These are phyloP conservation scores for Yponomeuta plumbellus DNA, from an alignment of 2,888 invertebrate genomes.

Conservation along the genomic window DNA sequence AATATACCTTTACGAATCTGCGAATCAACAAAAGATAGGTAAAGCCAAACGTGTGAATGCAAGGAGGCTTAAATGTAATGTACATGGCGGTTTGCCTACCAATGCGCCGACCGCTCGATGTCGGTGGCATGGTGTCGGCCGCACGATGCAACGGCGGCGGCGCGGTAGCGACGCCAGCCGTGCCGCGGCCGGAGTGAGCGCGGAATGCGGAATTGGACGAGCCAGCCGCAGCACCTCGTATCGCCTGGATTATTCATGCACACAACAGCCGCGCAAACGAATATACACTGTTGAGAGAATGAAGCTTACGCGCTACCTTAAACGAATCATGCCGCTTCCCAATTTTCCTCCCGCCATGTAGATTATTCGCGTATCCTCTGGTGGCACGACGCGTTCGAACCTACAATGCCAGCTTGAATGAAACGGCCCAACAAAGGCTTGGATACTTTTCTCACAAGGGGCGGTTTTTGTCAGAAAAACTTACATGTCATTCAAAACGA, in stretches of 20 bases:
- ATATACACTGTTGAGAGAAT: conserved; percentile 23
- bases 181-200: conserved; percentile 43
- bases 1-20: background rate
- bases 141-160: background rate
- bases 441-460: conserved; percentile 22
- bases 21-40: conserved; percentile 3
- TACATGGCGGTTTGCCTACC: background rate
- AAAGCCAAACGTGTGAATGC: background rate
- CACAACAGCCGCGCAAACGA: conserved; percentile 26
- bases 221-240: conserved; percentile 39
- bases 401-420: conserved; percentile 19
- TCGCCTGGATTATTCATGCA: conserved; percentile 51
- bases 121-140: conserved; percentile 1
- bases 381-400: background rate
- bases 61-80: background rate
- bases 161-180: conserved; percentile 36
- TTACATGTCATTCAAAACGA: conserved; percentile 38
- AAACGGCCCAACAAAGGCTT: conserved; percentile 31
- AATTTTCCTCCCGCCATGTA: conserved; percentile 7
- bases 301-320: background rate
- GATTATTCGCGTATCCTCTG: conserved; percentile 1
- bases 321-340: conserved; percentile 7
- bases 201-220: conserved; percentile 50
- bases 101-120: background rate
- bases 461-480: conserved; percentile 38